phyloP scores from a whole-genome alignment of 2,888 invertebrate genomes.

The Drosophila recens region DNA sequence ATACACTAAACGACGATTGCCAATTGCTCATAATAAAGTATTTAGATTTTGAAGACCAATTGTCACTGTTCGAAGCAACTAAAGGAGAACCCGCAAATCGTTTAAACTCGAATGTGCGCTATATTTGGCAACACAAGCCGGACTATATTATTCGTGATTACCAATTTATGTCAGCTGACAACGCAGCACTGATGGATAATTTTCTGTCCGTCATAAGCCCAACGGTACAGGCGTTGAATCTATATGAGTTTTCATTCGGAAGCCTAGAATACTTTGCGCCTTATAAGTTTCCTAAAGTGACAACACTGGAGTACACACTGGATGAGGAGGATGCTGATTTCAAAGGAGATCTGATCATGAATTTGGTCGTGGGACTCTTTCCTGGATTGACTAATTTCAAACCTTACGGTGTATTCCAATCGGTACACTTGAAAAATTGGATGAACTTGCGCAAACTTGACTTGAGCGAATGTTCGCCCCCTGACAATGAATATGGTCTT shows the following conservation, averaged over 20 bases:
- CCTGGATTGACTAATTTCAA: background rate
- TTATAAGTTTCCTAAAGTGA: too few species aligned
- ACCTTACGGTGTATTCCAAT: background rate
- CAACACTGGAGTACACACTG: too few species aligned
- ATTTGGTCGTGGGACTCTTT: constrained; percentile 18
- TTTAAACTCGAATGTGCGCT: constrained; percentile 12
- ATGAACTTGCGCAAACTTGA: constrained; percentile 22
- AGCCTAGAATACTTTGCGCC: too few species aligned
- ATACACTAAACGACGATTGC: constrained; percentile 28
- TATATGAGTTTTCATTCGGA: too few species aligned
- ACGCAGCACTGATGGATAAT: too few species aligned
- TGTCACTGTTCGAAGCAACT: constrained; percentile 30
- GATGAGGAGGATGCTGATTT: too few species aligned
- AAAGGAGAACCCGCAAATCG: background rate
- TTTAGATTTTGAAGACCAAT: constrained; percentile 22
- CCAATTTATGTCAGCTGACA: too few species aligned
- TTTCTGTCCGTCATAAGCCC: too few species aligned
- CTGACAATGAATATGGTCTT: too few species aligned
- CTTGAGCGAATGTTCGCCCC: background rate
- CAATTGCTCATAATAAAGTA: constrained; percentile 27
- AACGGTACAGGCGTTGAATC: too few species aligned
- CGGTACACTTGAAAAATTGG: background rate
- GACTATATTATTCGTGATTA: fast-evolving
- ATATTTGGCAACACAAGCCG: constrained; percentile 21
- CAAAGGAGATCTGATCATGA: background rate